Conservation (phyloP, 2,888 invertebrate genomes). For the Eilema sororculum region DNA sequence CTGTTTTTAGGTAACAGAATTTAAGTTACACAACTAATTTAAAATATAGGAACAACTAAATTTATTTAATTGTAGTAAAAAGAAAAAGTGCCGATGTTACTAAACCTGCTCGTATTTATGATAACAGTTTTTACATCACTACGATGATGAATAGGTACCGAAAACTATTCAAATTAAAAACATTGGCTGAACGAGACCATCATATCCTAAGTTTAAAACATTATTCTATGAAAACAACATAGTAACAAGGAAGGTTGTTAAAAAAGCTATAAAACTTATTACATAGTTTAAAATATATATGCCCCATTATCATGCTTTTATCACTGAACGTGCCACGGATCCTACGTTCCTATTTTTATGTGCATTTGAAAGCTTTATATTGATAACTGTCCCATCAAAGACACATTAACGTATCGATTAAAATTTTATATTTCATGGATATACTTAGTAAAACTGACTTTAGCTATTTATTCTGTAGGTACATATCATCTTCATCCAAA, state of each 20-base stretch:
- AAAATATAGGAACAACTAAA: no score
- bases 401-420: background rate
- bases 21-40: no score
- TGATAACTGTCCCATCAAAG: background rate
- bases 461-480: background rate
- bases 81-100: background rate
- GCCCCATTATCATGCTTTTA: conserved; percentile 6
- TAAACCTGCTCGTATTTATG: background rate
- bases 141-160: background rate
- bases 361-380: background rate
- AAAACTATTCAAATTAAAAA: background rate
- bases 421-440: background rate
- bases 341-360: background rate
- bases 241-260: background rate
- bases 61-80: no score
- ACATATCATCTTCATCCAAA: no score
- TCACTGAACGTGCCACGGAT: conserved; percentile 5
- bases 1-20: background rate
- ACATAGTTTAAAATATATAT: background rate
- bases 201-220: background rate
- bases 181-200: background rate
- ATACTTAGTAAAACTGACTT: background rate
- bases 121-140: background rate
- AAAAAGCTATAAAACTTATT: conserved; percentile 5
- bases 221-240: background rate